Percentiles rank a stretch among this genome's conserved stretches.
Evolutionary conservation across 2,797 vertebrate species (phyloP).

Genomic region (Pangasius macronema): DNA sequence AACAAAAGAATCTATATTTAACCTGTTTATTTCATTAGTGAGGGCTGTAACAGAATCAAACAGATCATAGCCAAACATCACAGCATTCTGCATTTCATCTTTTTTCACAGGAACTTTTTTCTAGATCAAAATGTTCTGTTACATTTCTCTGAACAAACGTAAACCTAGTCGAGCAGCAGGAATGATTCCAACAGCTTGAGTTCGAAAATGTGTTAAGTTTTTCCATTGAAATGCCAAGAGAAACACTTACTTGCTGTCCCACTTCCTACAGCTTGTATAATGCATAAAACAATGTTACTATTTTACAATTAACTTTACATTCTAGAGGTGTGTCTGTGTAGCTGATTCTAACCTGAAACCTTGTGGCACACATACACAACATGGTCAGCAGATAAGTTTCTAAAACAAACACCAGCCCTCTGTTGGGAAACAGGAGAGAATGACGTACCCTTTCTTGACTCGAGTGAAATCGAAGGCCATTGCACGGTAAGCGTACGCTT

Average conservation of each 20-base stretch:
- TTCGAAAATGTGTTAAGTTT: not conserved
- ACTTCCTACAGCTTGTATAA: not conserved
- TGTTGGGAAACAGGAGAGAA: not conserved
- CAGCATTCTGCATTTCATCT: not conserved
- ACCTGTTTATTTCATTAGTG: not conserved
- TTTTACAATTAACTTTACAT: not conserved
- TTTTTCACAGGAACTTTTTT: not conserved
- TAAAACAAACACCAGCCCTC: not conserved
- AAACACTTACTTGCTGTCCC: not conserved
- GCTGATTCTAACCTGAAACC: not conserved
- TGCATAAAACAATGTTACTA: not conserved
- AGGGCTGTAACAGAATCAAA: not conserved
- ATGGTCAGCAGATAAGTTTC: not conserved
- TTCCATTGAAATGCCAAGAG: not conserved
- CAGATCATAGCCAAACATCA: not conserved
- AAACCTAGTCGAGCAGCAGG: not conserved
- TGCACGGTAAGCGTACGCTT: conserved; percentile 97
- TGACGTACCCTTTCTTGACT: conserved; percentile 95
- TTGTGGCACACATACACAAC: not conserved
- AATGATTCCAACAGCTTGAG: not conserved
- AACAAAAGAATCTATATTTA: conserved; percentile 6
- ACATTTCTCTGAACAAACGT: not conserved
- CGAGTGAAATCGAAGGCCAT: conserved; percentile 99
- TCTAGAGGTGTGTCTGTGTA: not conserved
- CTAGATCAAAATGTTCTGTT: not conserved